Evolutionary conservation across 2,113 vertebrate genomes (phyloP).

Genomic region (Barnardius zonarius): DNA sequence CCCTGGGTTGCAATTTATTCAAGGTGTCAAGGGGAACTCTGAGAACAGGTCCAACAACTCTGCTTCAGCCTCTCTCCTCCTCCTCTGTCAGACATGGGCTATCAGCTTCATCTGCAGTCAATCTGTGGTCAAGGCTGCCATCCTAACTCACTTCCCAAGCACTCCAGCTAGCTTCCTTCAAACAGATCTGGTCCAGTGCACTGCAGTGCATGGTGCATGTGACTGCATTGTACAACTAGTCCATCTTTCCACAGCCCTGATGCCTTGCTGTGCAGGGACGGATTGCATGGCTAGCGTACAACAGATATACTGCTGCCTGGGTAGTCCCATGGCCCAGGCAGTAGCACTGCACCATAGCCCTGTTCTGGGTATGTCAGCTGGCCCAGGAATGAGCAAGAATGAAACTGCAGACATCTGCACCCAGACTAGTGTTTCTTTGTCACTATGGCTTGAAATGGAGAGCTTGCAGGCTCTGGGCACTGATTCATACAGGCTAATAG

Average conservation of each 20-base stretch:
- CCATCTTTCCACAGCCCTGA: background rate
- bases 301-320: background rate
- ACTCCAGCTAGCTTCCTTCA: background rate
- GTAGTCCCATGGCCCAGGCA: background rate
- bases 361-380: background rate
- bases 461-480: background rate
- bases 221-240: background rate
- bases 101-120: background rate
- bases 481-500: background rate
- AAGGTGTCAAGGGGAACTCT: background rate
- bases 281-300: background rate
- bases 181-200: background rate
- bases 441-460: background rate
- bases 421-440: background rate
- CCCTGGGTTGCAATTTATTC: background rate
- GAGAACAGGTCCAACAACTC: background rate
- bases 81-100: rapidly evolving
- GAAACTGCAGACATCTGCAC: background rate
- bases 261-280: rapidly evolving
- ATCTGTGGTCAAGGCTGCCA: background rate
- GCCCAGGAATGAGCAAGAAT: background rate
- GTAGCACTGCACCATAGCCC: background rate
- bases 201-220: rapidly evolving
- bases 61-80: background rate
- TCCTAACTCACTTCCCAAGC: background rate